These are phyloP conservation scores for Cottus gobio DNA, from an alignment of 2,113 vertebrate species.

Conservation along the genomic window DNA sequence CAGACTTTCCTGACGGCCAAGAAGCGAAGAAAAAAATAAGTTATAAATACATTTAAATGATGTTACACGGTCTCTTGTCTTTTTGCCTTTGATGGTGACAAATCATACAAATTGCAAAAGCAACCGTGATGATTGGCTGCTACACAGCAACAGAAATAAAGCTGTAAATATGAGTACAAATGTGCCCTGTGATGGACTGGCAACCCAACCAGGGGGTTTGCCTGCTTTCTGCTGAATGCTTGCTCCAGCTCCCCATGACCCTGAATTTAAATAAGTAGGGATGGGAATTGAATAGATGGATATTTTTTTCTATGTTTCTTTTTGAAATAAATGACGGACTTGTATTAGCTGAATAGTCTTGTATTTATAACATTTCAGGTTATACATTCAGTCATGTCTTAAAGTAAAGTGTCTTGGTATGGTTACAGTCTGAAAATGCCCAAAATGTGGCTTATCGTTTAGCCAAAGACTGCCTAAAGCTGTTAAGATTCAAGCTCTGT, in stretches of 20 bases:
- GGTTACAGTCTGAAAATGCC: background rate
- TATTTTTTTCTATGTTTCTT: conserved; percentile 13
- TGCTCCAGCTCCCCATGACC: conserved; percentile 58
- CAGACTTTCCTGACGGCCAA: conserved; percentile 4
- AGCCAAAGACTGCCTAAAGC: background rate
- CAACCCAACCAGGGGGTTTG: conserved; percentile 31
- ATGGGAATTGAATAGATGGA: conserved; percentile 21
- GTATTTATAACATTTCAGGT: background rate
- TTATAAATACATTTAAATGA: conserved; percentile 42
- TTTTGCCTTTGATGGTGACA: conserved; percentile 45
- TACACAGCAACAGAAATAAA: conserved; percentile 34
- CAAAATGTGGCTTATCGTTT: background rate
- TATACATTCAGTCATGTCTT: background rate
- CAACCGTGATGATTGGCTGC: conserved; percentile 21
- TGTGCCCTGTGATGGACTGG: conserved; percentile 46
- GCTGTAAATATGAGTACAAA: conserved; percentile 45
- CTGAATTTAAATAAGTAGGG: conserved; percentile 55
- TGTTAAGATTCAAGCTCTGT: background rate
- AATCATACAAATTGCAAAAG: conserved; percentile 47
- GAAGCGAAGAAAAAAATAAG: conserved; percentile 19
- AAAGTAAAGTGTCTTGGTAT: background rate
- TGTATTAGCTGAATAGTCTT: background rate
- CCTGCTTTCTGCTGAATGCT: conserved; percentile 38
- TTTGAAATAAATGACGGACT: conserved; percentile 11
- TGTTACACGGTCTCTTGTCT: conserved; percentile 19